These are phyloP conservation scores for Zaprionus bogoriensis DNA, from an alignment of 2,888 invertebrate species.

Conservation along the genomic window DNA sequence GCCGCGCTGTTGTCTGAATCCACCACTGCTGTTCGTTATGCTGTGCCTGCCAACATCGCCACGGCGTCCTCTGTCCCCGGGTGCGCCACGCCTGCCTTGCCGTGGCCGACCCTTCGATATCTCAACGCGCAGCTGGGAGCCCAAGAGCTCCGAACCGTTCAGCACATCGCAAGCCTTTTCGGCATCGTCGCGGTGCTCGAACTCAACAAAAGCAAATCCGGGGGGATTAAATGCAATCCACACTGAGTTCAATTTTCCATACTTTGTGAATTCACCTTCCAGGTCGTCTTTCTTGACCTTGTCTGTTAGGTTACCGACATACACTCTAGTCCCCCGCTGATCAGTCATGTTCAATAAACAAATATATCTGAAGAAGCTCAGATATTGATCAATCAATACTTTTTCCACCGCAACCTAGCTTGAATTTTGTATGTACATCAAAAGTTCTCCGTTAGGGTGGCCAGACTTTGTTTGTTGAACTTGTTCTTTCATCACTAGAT, in stretches of 20 bases:
- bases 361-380: conserved; percentile 38
- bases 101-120: conserved; percentile 92
- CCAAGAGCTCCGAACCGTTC: conserved; percentile 94
- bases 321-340: conserved; percentile 89
- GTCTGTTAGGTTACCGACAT: conserved; percentile 94
- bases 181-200: conserved; percentile 93
- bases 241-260: conserved; percentile 94
- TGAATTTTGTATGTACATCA: conserved; percentile 73
- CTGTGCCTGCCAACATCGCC: conserved; percentile 84
- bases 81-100: conserved; percentile 85
- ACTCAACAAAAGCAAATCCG: conserved; percentile 97
- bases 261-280: conserved; percentile 95
- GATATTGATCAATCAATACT: conserved; percentile 68
- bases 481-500: conserved; percentile 10
- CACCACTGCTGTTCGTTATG: conserved; percentile 80
- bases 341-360: conserved; percentile 79
- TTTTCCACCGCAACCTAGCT: conserved; percentile 59
- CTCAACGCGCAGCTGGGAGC: conserved; percentile 93
- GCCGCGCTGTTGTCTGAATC: conserved; percentile 84
- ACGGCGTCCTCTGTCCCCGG: conserved; percentile 83
- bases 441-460: conserved; percentile 50
- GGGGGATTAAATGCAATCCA: conserved; percentile 97
- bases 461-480: conserved; percentile 26
- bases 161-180: conserved; percentile 92
- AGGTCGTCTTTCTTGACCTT: conserved; percentile 96